These are phyloP conservation scores for Candidula unifasciata DNA, from an alignment of 2,888 invertebrate species.

Conservation along the genomic window DNA sequence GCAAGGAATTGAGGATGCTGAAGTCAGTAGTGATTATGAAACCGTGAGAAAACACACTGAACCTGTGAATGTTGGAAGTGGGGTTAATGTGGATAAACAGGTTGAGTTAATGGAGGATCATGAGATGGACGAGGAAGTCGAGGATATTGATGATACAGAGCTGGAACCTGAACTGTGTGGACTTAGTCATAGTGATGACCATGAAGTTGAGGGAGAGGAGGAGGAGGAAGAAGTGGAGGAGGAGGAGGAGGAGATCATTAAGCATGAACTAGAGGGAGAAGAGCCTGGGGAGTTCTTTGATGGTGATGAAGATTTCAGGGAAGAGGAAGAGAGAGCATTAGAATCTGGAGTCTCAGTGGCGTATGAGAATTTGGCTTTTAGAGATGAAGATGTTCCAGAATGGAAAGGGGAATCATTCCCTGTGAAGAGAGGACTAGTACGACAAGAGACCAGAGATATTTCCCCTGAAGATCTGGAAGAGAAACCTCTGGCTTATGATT, in stretches of 20 bases:
- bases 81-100: neutral
- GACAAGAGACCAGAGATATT: conserved; percentile 61
- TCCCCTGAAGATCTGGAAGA: conserved; percentile 72
- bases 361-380: conserved; percentile 79
- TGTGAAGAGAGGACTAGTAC: conserved; percentile 38
- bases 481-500: conserved; percentile 63
- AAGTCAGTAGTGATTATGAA: conserved; percentile 3
- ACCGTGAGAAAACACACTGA: neutral
- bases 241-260: neutral
- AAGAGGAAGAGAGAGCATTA: neutral
- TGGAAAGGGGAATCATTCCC: conserved; percentile 1
- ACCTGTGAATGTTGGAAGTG: neutral
- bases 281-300: neutral
- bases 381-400: conserved; percentile 67
- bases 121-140: conserved; percentile 42
- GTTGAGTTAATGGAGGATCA: neutral
- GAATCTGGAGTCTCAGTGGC: conserved; percentile 70
- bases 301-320: neutral
- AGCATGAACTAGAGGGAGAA: neutral
- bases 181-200: conserved; percentile 30
- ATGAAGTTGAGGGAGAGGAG: conserved; percentile 31
- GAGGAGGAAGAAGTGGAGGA: conserved; percentile 17
- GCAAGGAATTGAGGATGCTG: neutral
- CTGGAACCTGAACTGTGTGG: conserved; percentile 41
- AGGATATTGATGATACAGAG: conserved; percentile 49